A percentile compares a stretch with the other conserved stretches of the same genome.
These are phyloP conservation scores for Heterohyrax brucei DNA, from an alignment of 2,797 vertebrate genomes.

Conservation along the genomic window DNA sequence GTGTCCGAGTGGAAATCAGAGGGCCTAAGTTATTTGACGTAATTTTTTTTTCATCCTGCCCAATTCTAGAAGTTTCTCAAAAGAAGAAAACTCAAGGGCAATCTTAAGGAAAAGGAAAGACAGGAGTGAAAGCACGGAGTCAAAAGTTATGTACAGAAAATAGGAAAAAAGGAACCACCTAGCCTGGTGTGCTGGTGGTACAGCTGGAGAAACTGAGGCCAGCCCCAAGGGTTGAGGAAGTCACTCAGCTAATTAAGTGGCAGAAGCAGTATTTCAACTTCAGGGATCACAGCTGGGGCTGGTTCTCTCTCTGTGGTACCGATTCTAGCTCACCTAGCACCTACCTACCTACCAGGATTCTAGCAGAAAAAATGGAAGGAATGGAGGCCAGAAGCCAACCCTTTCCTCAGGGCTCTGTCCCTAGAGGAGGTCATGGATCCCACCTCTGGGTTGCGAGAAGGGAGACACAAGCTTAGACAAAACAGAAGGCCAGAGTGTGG, in stretches of 20 bases:
- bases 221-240: neutral
- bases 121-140: accelerated
- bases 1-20: neutral
- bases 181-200: neutral
- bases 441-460: slow-evolving; percentile 59
- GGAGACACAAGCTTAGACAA: slow-evolving; percentile 91
- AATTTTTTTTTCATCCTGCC: neutral
- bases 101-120: neutral
- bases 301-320: neutral
- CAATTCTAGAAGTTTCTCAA: neutral
- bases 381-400: slow-evolving; percentile 10
- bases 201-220: slow-evolving; percentile 23
- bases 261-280: neutral
- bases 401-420: neutral
- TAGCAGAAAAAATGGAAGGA: neutral
- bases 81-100: neutral
- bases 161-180: neutral
- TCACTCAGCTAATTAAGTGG: neutral
- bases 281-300: neutral
- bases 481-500: slow-evolving; percentile 92
- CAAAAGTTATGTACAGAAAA: neutral
- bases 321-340: neutral
- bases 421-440: slow-evolving; percentile 29
- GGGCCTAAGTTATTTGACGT: neutral
- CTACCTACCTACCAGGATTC: neutral